Conservation (phyloP, 2,113 vertebrate genomes). For the Numenius arquata region DNA sequence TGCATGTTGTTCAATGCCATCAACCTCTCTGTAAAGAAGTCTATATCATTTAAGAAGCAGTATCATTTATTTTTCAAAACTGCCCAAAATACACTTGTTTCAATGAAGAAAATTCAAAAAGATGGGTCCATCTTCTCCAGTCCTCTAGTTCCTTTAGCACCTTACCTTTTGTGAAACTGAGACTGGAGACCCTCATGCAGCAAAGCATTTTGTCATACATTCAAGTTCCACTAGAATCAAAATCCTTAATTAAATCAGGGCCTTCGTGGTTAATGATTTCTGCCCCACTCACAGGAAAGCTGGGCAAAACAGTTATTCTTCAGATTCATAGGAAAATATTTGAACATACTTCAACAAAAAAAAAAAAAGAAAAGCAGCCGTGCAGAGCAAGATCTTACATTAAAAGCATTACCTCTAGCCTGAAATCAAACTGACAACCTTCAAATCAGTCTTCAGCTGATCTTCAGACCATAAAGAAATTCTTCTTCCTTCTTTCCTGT, state of each 20-base stretch:
- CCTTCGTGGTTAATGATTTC: background rate
- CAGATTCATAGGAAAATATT: background rate
- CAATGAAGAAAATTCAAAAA: background rate
- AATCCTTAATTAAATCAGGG: background rate
- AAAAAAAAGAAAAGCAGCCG: background rate
- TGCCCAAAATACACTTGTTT: background rate
- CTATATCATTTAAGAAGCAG: background rate
- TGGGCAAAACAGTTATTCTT: background rate
- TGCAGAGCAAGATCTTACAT: background rate
- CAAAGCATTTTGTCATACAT: background rate
- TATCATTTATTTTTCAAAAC: background rate
- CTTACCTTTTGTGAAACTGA: background rate
- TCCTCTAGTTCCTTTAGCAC: background rate
- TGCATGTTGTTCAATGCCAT: background rate
- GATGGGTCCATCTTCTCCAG: background rate
- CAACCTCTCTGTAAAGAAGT: background rate
- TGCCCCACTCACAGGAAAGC: background rate
- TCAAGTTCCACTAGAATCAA: background rate
- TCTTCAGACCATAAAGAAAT: background rate
- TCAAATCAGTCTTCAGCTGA: background rate
- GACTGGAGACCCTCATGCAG: background rate
- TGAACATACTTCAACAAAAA: background rate
- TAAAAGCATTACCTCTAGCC: background rate
- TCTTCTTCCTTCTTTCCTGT: background rate
- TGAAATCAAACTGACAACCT: conserved; percentile 11